Evolutionary conservation across 2,797 vertebrate species (phyloP), one percentile per base, ranked within the genome.

Genomic region (Cyprinodon diabolis): DNA sequence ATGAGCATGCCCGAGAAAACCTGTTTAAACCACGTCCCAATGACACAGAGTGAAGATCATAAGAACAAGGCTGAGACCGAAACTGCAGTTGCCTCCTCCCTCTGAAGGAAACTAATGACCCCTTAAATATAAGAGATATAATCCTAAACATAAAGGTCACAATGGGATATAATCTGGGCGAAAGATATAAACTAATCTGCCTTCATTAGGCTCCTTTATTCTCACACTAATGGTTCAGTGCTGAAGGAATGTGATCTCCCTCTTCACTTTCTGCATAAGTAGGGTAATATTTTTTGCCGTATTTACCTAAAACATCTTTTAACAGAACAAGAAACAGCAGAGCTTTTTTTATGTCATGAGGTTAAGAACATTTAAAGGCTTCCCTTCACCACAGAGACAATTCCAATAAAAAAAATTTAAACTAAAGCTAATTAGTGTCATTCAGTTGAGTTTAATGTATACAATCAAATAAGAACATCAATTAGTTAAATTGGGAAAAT

Each of bases 1-100:
- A 85, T 84, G 54, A 75, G 73, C 75, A 80, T 67, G 48, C 76
- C 71, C 12, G 17, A 62, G 60, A 68, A 52, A 82, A 66, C 11
- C 74, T 45, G 74, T 75, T 86, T 56, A 3, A 70, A 66, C 75
- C 12, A 21, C 0, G 21, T 67, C 40, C 56, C 37, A 15, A 30
- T 80, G 65, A 65, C 62, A 40, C 69, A 67, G 21, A 10, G 25
- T 40, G 45, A 10, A 15, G 8, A 48, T 67, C 7, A 60, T 0
- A 68, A 71, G 43, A 40, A 23, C 9, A 23, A 35, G 74, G 21
- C 23, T 30, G 19, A 66, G 23, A 71, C 47, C 25, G 30, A 66
- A 40, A 54, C 72, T 48, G 65, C 49, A 68, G 51, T n/a, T 1
- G n/a, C 68, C 71, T 77, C 76, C 80, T 79, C 73, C 83, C 74